These are phyloP conservation scores for Danio aesculapii DNA, from an alignment of 2,797 vertebrate species.

Conservation along the genomic window DNA sequence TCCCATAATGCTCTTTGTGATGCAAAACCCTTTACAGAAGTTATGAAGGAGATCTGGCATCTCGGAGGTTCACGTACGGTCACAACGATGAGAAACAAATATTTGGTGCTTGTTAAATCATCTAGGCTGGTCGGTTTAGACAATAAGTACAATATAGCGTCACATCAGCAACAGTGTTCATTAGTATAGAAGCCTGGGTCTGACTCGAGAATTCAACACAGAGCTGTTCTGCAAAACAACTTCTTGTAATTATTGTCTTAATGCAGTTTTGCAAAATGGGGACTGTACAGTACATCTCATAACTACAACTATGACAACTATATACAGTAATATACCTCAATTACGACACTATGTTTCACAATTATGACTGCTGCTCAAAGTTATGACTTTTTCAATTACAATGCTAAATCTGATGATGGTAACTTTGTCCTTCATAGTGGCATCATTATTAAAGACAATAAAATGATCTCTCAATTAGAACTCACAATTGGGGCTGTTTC, in stretches of 20 bases:
- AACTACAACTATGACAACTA: not conserved
- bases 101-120: constrained; percentile 28
- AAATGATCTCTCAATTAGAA: not conserved
- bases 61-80: not conserved
- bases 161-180: not conserved
- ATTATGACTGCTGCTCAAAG: not conserved
- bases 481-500: not conserved
- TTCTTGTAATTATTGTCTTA: not conserved
- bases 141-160: not conserved
- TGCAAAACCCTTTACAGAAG: constrained; percentile 30
- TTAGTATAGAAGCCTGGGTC: not conserved
- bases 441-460: not conserved
- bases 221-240: not conserved
- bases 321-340: too few relatives aligned
- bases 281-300: not conserved
- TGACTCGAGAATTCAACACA: not conserved
- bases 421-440: not conserved
- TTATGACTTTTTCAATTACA: not conserved
- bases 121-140: constrained; percentile 4
- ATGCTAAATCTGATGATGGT: not conserved
- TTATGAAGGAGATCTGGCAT: constrained; percentile 9
- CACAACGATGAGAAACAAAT: not conserved
- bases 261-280: not conserved
- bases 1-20: constrained; percentile 48
- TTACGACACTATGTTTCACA: not conserved